phyloP scores from a whole-genome alignment of 2,797 vertebrate genomes.

The Oryzias sinensis region DNA sequence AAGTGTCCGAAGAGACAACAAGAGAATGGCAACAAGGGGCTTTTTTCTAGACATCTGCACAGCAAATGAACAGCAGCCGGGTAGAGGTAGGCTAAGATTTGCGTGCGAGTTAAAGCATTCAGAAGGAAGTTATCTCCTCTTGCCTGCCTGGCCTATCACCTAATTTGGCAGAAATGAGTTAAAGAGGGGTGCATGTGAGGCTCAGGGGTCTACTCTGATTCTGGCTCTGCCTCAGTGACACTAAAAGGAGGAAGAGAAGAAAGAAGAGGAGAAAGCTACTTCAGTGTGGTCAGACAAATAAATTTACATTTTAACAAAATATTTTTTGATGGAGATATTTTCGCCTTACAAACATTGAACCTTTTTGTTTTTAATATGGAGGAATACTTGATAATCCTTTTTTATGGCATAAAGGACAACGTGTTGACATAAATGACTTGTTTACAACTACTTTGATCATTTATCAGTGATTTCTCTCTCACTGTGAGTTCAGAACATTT shows the following conservation, averaged over 20 bases:
- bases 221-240: conserved; percentile 33
- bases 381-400: conserved; percentile 22
- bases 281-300: not conserved
- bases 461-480: conserved; percentile 27
- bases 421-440: conserved; percentile 20
- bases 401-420: conserved; percentile 14
- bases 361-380: not conserved
- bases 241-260: conserved; percentile 11
- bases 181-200: conserved; percentile 50
- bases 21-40: conserved; percentile 14
- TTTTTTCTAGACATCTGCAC: conserved; percentile 10
- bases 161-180: conserved; percentile 66
- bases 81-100: conserved; percentile 21
- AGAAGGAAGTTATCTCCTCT: conserved; percentile 50
- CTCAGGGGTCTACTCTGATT: conserved; percentile 45
- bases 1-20: conserved; percentile 3
- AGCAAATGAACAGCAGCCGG: conserved; percentile 12
- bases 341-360: no score
- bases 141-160: conserved; percentile 44
- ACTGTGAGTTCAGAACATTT: not conserved
- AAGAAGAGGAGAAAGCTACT: not conserved
- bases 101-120: conserved; percentile 63
- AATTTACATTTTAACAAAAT: not conserved
- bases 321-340: no score
- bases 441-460: conserved; percentile 14